phyloP scores from a whole-genome alignment of 2,888 invertebrate genomes.

The Tachystola acroxantha region DNA sequence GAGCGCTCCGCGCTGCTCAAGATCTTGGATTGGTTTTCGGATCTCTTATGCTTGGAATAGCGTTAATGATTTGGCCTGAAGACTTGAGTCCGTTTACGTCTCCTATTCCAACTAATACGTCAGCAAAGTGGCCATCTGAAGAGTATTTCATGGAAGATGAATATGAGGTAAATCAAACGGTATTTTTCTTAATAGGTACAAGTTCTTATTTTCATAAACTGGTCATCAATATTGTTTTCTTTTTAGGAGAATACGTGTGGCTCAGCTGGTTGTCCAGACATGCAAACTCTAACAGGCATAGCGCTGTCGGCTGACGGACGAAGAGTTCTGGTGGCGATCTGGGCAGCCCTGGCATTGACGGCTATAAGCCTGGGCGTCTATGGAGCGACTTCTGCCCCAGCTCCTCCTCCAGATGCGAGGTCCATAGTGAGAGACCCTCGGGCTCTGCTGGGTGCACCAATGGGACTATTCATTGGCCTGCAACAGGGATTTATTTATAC shows the following conservation, averaged over 20 bases:
- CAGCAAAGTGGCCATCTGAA: constrained; percentile 62
- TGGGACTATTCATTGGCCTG: constrained; percentile 89
- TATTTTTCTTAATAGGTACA: too few relatives aligned
- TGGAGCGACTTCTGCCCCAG: constrained; percentile 52
- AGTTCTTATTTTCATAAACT: neutral
- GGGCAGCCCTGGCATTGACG: constrained; percentile 48
- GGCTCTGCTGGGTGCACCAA: constrained; percentile 84
- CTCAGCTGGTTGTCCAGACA: constrained; percentile 60
- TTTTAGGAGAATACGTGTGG: constrained; percentile 60
- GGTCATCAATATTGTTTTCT: neutral
- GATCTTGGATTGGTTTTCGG: constrained; percentile 65
- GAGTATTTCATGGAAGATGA: constrained; percentile 77
- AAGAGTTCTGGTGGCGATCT: constrained; percentile 46
- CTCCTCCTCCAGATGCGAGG: constrained; percentile 52
- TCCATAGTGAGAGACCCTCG: constrained; percentile 77
- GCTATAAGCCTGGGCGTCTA: constrained; percentile 51
- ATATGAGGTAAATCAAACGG: constrained; percentile 77
- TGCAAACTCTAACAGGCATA: constrained; percentile 45
- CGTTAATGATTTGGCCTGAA: constrained; percentile 71
- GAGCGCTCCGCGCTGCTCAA: constrained; percentile 65
- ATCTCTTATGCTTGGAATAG: constrained; percentile 55
- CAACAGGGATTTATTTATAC: constrained; percentile 92
- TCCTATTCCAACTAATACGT: constrained; percentile 49
- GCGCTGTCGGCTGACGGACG: constrained; percentile 55
- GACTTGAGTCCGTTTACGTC: constrained; percentile 62